Evolutionary conservation across 1,140 invertebrate species (phyloP), one percentile per base, ranked within the genome.

Genomic region (Nebria ingens): DNA sequence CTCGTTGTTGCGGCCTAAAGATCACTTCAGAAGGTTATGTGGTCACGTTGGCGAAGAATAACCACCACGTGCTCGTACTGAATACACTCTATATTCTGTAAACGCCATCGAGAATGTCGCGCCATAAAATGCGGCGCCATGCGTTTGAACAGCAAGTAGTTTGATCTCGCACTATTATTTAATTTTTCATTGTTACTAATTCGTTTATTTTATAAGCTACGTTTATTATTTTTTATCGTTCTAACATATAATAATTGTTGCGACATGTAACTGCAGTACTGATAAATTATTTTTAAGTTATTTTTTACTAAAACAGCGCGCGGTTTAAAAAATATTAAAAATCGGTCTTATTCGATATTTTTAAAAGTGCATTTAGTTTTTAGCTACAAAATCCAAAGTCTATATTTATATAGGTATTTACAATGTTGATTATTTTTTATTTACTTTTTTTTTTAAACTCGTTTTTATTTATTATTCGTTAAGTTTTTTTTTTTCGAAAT

Each of bases 41-140:
- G 59, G 92, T 98, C 61, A 98, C 94, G 53, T 76, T 98, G 71
- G 94, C 94, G 65, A 97, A 97, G 78, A 97, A 97, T 79, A 97
- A 97, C 79, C 93, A 97, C 76, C 92, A 97, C 74, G 93, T 97
- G 62, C 82, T 97, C 69, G 89, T 97, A 64, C 79, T 98, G 65
- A 93, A 97, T 77, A 96, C 92, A 40, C 82, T 95, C 63, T 94
- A 93, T 77, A 91, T 95, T 78, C 81, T 87, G 71, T 90, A 83
- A 11, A 17, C 6, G 3, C 9, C 40, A 6, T 45, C 6, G 15
- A 12, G 4, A 45, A 17, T 17, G 40, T 29, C 25, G 25, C 25
- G 4, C 4, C 25, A 6, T 29, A 29, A 29, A 29, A 29, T 29
- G 13, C 25, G 13, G 13, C 13, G 40, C 9, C 40, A 45, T 45